Evolutionary conservation across 2,888 invertebrate species (phyloP).

Genomic region (Amiota minor): DNA sequence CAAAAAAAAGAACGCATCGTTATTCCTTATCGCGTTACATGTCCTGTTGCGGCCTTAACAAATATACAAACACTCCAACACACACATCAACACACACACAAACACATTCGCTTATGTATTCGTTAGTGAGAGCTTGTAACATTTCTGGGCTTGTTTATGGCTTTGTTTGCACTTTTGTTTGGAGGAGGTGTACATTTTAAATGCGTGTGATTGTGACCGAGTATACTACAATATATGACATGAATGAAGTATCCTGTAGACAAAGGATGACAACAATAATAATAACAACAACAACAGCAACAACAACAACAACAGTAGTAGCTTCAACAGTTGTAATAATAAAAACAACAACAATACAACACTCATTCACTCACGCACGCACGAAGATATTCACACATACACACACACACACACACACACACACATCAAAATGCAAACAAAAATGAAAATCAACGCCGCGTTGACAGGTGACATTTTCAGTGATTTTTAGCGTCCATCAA

Average conservation of each 20-base stretch:
- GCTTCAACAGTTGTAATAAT: neutral
- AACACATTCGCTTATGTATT: neutral
- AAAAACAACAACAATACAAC: too few species aligned
- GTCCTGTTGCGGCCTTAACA: neutral
- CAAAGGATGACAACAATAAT: neutral
- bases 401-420: neutral
- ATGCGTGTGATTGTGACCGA: constrained; percentile 42
- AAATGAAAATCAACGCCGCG: constrained; percentile 15
- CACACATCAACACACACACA: constrained; percentile 26
- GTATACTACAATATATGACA: neutral
- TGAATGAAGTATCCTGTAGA: neutral
- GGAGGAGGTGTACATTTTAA: constrained; percentile 64
- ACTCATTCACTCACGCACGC: constrained; percentile 2
- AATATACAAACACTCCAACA: constrained; percentile 31
- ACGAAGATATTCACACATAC: neutral
- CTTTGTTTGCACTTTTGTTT: constrained; percentile 67
- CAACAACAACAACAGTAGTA: constrained; percentile 18
- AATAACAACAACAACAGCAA: neutral
- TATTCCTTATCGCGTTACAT: neutral
- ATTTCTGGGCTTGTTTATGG: constrained; percentile 54
- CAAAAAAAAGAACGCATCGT: neutral
- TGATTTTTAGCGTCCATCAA: constrained; percentile 66
- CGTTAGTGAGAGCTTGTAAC: too few species aligned
- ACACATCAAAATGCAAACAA: neutral
- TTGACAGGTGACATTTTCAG: constrained; percentile 55